Evolutionary conservation across 2,888 invertebrate genomes (phyloP).

Genomic region (Trichopoda pennipes): DNA sequence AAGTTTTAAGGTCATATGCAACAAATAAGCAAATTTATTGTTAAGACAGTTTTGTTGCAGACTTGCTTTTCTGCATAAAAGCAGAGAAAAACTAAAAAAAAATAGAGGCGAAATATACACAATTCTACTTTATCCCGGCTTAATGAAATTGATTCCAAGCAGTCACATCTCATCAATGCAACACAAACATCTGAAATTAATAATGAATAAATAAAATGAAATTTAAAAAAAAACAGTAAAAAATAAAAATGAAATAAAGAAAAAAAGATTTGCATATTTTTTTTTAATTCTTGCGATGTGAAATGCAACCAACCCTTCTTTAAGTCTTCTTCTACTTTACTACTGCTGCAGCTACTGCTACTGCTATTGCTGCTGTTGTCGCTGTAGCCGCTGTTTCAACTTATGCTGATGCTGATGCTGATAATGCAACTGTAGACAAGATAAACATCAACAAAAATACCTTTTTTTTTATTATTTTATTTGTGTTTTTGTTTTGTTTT

Average conservation of each 20-base stretch:
- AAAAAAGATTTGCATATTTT: slow-evolving; percentile 56
- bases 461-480: background rate
- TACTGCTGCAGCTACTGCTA: background rate
- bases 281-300: slow-evolving; percentile 12
- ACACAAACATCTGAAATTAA: slow-evolving; percentile 40
- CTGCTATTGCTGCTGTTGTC: background rate
- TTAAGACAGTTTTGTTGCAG: slow-evolving; percentile 25
- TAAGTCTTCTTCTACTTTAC: background rate
- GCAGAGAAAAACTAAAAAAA: slow-evolving; percentile 9
- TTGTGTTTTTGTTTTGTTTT: slow-evolving; percentile 25
- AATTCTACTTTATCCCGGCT: slow-evolving; percentile 68
- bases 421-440: slow-evolving; percentile 65
- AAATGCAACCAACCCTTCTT: slow-evolving; percentile 56
- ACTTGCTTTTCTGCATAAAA: background rate
- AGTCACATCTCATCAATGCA: slow-evolving; percentile 54
- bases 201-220: slow-evolving; percentile 43
- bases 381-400: slow-evolving; percentile 2
- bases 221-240: background rate
- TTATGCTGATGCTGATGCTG: slow-evolving; percentile 53
- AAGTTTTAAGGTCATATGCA: slow-evolving; percentile 51
- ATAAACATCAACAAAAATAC: slow-evolving; percentile 58
- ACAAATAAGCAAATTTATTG: slow-evolving; percentile 65
- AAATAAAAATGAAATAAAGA: background rate
- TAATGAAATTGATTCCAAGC: slow-evolving; percentile 71
- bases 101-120: slow-evolving; percentile 29